Conservation (phyloP, 1,140 invertebrate species). For the Galendromus occidentalis region DNA sequence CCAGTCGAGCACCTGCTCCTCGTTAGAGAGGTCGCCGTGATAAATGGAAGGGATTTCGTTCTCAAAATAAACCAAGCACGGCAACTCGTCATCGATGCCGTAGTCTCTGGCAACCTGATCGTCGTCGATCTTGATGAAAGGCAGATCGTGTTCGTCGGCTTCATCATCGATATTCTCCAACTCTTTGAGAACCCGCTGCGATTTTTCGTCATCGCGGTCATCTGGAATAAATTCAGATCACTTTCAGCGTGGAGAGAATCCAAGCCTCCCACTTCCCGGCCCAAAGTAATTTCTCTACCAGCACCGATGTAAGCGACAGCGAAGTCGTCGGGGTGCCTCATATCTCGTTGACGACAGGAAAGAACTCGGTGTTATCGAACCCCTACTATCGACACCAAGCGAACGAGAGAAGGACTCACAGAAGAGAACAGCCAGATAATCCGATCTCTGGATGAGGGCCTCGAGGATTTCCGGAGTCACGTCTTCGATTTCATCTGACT, state of each 20-base stretch:
- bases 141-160: conserved; percentile 22
- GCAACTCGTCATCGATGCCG: conserved; percentile 21
- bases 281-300: no score
- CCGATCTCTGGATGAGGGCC: conserved; percentile 61
- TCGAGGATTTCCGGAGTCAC: conserved; percentile 83
- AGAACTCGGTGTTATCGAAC: no score
- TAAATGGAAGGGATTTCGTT: conserved; percentile 22
- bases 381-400: conserved; percentile 14
- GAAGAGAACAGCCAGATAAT: conserved; percentile 65
- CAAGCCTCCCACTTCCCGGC: no score
- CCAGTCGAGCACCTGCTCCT: conserved; percentile 76
- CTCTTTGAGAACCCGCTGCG: conserved; percentile 23
- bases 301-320: no score
- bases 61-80: conserved; percentile 24
- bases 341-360: no score
- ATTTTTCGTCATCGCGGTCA: conserved; percentile 24
- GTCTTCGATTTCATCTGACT: conserved; percentile 84
- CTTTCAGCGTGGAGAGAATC: no score
- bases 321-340: no score
- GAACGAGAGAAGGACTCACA: conserved; percentile 41
- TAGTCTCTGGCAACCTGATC: conserved; percentile 23
- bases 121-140: conserved; percentile 25
- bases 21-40: conserved; percentile 56
- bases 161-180: conserved; percentile 29
- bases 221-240: conserved; percentile 19